Evolutionary conservation across 2,888 invertebrate species (phyloP).

Genomic region (Smittia sp.): DNA sequence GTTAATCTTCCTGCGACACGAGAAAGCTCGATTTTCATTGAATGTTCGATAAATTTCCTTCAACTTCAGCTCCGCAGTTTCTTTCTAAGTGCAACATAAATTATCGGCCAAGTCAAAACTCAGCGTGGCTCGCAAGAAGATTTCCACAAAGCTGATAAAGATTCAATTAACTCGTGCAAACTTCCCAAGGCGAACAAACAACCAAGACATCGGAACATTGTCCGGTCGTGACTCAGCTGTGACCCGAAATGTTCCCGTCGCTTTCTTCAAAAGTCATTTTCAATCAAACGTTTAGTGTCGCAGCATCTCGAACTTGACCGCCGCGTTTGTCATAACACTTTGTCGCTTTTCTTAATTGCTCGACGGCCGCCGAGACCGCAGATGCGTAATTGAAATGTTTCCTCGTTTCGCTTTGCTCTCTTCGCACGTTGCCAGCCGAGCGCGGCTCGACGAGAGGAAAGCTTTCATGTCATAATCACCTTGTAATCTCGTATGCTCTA

Average conservation of each 20-base stretch:
- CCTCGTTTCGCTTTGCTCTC: background rate
- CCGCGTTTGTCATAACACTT: background rate
- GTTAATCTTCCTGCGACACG: background rate
- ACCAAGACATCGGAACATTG: too few relatives aligned
- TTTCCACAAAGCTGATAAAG: too few relatives aligned
- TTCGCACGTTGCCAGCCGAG: background rate
- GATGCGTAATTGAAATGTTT: constrained; percentile 8
- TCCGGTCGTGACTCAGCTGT: background rate
- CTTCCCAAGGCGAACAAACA: background rate
- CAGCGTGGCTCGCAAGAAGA: too few relatives aligned
- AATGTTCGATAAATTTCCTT: background rate
- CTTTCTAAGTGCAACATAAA: too few relatives aligned
- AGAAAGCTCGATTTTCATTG: constrained; percentile 2
- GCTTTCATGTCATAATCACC: background rate
- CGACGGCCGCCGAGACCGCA: background rate
- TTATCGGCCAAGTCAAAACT: too few relatives aligned
- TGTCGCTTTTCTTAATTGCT: background rate
- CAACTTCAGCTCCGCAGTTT: too few relatives aligned
- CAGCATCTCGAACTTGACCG: background rate
- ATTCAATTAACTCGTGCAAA: too few relatives aligned
- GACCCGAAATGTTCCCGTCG: too few relatives aligned
- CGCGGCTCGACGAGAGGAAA: background rate
- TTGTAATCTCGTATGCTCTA: constrained; percentile 2
- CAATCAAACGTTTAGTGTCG: background rate
- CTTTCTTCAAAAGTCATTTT: too few relatives aligned